These are phyloP conservation scores for Copidosoma floridanum DNA, from an alignment of 1,140 invertebrate species.

Conservation along the genomic window DNA sequence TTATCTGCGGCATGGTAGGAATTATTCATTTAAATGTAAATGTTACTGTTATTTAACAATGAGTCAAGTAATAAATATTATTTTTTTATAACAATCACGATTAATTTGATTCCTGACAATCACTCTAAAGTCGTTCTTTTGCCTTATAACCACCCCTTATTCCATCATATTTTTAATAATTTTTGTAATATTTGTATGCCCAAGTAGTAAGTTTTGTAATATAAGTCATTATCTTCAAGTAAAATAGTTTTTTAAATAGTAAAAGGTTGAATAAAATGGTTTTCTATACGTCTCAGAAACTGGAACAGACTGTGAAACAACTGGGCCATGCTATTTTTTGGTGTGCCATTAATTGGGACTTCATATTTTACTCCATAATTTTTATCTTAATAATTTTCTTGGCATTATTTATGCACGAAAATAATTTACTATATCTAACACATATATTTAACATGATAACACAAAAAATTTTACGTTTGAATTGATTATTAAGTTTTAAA, in stretches of 20 bases:
- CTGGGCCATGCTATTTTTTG: too few species aligned
- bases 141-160: too few species aligned
- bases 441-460: background rate
- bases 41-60: background rate
- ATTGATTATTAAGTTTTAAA: background rate
- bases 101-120: too few species aligned
- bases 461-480: background rate
- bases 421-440: background rate
- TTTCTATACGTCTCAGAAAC: background rate
- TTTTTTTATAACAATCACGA: too few species aligned
- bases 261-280: background rate
- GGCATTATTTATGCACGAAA: background rate
- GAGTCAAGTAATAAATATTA: background rate
- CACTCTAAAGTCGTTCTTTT: too few species aligned
- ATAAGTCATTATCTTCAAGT: background rate
- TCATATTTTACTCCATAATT: background rate
- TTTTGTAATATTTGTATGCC: background rate
- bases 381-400: background rate
- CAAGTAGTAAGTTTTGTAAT: background rate
- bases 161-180: background rate
- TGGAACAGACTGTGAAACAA: background rate
- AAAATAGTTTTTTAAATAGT: background rate
- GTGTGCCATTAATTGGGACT: too few species aligned
- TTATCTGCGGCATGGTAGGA: background rate
- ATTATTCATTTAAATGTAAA: background rate